Percentiles rank a stretch among this genome's conserved stretches.
These are phyloP conservation scores for Amblyjoppa fuscipennis DNA, from an alignment of 2,888 invertebrate genomes.

Conservation along the genomic window DNA sequence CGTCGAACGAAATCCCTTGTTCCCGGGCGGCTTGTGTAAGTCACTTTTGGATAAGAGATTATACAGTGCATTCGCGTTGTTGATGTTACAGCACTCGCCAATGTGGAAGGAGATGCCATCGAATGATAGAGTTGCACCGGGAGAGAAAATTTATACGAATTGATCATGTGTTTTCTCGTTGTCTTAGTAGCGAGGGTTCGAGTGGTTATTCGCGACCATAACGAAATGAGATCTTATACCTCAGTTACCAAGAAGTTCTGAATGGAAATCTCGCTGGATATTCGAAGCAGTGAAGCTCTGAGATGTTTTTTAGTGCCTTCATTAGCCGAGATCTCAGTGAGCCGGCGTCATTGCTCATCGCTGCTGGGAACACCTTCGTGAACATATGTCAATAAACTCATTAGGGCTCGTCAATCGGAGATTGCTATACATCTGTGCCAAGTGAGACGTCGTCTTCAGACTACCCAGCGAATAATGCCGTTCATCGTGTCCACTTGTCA, in stretches of 20 bases:
- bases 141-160: neutral
- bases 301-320: neutral
- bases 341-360: neutral
- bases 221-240: neutral
- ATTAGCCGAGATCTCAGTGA: neutral
- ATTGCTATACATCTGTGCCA: neutral
- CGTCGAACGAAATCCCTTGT: slow-evolving; percentile 14
- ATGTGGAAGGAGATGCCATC: neutral
- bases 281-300: neutral
- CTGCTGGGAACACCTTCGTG: neutral
- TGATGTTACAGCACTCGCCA: neutral
- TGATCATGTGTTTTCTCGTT: neutral
- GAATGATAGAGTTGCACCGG: neutral
- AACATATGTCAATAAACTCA: neutral
- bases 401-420: neutral
- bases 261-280: neutral
- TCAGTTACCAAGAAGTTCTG: neutral
- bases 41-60: slow-evolving; percentile 15
- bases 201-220: neutral
- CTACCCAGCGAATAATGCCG: neutral
- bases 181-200: neutral
- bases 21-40: slow-evolving; percentile 3
- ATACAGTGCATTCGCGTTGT: neutral
- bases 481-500: neutral
- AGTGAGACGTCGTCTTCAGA: neutral